Percentiles rank a stretch among this genome's conserved stretches.
These are phyloP conservation scores for Anguilla anguilla DNA, from an alignment of 2,797 vertebrate species.

Conservation along the genomic window DNA sequence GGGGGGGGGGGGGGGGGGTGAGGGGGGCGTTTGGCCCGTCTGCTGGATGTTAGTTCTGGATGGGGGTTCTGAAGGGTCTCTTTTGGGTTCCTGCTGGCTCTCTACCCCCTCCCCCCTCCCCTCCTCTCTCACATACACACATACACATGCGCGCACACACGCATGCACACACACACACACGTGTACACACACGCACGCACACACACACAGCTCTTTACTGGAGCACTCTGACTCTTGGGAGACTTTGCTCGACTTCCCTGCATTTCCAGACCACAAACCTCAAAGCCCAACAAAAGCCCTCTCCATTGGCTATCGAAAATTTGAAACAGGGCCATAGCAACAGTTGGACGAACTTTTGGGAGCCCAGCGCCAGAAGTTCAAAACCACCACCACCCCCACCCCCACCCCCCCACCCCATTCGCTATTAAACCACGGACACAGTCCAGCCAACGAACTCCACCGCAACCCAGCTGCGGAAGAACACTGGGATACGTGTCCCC, in stretches of 20 bases:
- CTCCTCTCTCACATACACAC: neutral
- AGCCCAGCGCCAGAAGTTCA: neutral
- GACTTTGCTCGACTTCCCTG: neutral
- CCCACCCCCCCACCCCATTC: neutral
- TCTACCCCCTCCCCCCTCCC: no score
- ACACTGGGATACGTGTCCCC: neutral
- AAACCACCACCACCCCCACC: no score
- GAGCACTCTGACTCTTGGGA: neutral
- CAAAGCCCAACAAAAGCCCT: neutral
- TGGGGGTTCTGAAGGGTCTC: no score
- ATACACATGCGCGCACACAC: neutral
- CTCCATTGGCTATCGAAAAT: neutral
- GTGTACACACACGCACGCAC: neutral
- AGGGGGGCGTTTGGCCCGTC: no score
- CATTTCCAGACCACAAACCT: slow-evolving; percentile 11
- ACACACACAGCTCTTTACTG: slow-evolving; percentile 1
- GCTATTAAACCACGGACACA: neutral
- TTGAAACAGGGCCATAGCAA: neutral
- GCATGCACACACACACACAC: neutral
- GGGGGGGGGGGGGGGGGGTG: neutral
- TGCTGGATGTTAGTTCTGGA: no score
- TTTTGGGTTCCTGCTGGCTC: no score
- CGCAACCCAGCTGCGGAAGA: neutral
- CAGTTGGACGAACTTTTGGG: slow-evolving; percentile 6
- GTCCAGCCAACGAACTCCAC: neutral